Base-by-base conservation (phyloP, 1,140 invertebrate genomes). In the Monochamus saltuarius region DNA sequence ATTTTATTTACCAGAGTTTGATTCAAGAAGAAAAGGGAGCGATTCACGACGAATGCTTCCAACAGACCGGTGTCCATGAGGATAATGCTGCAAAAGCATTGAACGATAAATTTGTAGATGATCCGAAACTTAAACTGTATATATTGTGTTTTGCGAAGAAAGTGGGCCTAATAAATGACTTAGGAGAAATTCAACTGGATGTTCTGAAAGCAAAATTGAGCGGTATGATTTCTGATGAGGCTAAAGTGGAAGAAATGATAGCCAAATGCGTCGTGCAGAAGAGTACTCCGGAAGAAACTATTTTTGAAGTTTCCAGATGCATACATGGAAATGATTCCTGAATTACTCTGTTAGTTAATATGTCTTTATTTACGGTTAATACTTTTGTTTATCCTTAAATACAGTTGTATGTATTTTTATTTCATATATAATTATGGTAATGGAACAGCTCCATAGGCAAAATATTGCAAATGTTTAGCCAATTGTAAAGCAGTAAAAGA, bases 101-200 rank as follows among this genome's bases (percentile, higher is more conserved):
- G 42, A 73, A 75, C 49, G 78, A 76, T 0, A 56, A 75, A 9
- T 71, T 77, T 13, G 59, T 39, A 7, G 73, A 78, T 0, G 77
- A 79, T 51, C 72, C 75, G 7, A 70, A 60, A 4, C 59, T 79
- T 6, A 79, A 77, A 46, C 73, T 76, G 42, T 79, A 78, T 55
- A 66, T 71, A 1, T 59, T 72, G 0, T 80, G 78, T 39, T 77
- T 80, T 67, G 76, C 78, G 62, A 60, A 76, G 62, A 78, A 77
- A 46, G 55, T 72, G 14, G 76, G 73, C 7, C 69, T 80, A 2
- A 9, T 78, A 1, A 62, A 62, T 35, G 40, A 62, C 1, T 69
- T 77, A 50, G 75, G 68, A 1, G 73, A 79, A 37, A 19, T 78
- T 7, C 76, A 77, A 54, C 56, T 68, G 1, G 76, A 77, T 11